Conservation (phyloP, 2,113 vertebrate species). For the Columba livia region DNA sequence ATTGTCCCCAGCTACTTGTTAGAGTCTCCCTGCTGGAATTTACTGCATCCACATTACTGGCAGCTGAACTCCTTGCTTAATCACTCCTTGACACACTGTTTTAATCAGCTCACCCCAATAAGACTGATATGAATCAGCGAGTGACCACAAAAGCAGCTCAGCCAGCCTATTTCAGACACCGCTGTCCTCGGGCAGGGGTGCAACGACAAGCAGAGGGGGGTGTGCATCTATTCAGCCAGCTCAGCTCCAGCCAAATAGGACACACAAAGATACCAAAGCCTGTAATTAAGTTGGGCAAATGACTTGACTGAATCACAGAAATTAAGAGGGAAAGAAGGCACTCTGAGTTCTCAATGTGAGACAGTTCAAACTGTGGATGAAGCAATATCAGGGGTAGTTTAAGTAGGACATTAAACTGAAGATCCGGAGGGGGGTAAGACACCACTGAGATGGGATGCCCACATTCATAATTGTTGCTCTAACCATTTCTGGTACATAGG, state of each 20-base stretch:
- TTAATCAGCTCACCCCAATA: background rate
- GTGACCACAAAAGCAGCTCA: background rate
- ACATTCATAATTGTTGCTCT: background rate
- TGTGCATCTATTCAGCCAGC: background rate
- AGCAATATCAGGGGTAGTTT: background rate
- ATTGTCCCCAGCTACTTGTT: background rate
- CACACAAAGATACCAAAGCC: background rate
- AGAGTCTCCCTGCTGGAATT: background rate
- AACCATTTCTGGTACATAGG: background rate
- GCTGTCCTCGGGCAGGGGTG: background rate
- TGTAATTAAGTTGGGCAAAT: background rate
- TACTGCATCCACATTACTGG: background rate
- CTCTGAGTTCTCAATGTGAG: background rate
- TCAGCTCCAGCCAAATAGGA: background rate
- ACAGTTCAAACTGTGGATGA: background rate
- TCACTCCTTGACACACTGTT: background rate
- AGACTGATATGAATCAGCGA: background rate
- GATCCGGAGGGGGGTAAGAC: background rate
- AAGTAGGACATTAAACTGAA: background rate
- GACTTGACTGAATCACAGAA: background rate
- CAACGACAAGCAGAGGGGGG: background rate
- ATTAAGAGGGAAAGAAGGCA: background rate
- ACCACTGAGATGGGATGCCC: background rate
- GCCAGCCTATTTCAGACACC: background rate
- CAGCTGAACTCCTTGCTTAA: background rate